Evolutionary conservation across 2,888 invertebrate species (phyloP), one percentile per base, ranked within the genome.

Genomic region (Baronia brevicornis): DNA sequence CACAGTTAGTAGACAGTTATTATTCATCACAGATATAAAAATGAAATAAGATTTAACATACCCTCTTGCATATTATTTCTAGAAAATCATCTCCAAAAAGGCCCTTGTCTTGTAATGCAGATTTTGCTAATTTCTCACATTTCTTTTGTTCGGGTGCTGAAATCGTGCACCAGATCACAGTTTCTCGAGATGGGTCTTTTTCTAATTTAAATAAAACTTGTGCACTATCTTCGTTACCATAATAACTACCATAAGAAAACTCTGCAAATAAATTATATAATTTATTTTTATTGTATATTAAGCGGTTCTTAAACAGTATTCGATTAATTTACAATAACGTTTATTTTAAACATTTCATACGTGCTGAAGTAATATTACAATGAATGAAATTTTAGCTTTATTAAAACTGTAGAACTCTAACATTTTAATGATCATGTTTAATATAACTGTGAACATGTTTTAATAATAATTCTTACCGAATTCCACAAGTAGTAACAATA

Each of bases 141-240:
- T 98, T 97, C 33, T 86, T 84, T 50, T 91, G 90, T 60, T 97
- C 97, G 5, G 87, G 87, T 13, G 79, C 51, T 27, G 90, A 94
- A 11, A 92, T 89, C 0, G 95, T 94, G 66, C 98, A 98, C 96
- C 97, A 97, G 12, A 87, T 80, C 3, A 90, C 63, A 5, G 68
- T 38, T 36, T 80, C 74, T 28, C 63, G 54, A 0, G 77, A 77
- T 44, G 78, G 78, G 1, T 68, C 45, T 39, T 64, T 63, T 9
- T 51, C 52, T 2, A 47, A 34, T 17, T 46, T 48, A 2, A 46
- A 38, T 12, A 68, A 46, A 3, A 48, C 52, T 40, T 66, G 68
- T 10, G 51, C 36, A 27, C 52, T 25, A 24, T 46, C 48, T 3
- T 61, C 58, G 36, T 54, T 59, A 5, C 49, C 53, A 29, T 49